A percentile compares a stretch with the other conserved stretches of the same genome.
phyloP scores from a whole-genome alignment of 2,113 vertebrate species.

The Nycticorax nycticorax region DNA sequence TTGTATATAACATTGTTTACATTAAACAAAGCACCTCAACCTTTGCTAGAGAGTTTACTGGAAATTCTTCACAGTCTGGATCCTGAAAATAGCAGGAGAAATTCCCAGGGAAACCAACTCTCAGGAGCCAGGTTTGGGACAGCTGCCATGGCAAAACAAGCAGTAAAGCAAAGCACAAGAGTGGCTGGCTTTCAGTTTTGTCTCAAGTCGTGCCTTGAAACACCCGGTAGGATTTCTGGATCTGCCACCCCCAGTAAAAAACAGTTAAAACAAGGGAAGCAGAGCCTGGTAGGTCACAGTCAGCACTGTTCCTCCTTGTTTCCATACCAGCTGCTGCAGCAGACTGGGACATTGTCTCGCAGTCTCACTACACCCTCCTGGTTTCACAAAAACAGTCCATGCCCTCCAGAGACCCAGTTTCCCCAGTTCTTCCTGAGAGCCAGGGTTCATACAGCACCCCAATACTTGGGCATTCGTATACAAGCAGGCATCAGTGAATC shows the following conservation, averaged over 20 bases:
- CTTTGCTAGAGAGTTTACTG: background rate
- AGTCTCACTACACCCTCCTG: background rate
- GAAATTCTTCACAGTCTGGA: background rate
- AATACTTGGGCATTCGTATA: background rate
- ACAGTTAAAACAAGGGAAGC: background rate
- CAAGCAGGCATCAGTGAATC: background rate
- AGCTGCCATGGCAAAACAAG: background rate
- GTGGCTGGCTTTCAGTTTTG: background rate
- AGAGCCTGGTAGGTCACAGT: background rate
- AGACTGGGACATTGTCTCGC: background rate
- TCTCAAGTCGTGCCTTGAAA: background rate
- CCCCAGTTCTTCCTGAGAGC: background rate
- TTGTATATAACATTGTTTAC: background rate
- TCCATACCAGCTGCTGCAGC: background rate
- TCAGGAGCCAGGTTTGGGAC: background rate
- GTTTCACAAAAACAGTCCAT: background rate
- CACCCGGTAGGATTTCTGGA: background rate
- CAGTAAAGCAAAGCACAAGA: background rate
- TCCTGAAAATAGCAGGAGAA: background rate
- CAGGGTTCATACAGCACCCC: background rate
- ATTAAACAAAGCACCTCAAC: background rate
- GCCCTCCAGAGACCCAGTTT: background rate
- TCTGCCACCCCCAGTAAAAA: background rate
- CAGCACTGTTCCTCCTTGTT: background rate
- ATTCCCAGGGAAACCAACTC: background rate